Conservation (phyloP, 2,888 invertebrate genomes). For the Epistrophe eligans region DNA sequence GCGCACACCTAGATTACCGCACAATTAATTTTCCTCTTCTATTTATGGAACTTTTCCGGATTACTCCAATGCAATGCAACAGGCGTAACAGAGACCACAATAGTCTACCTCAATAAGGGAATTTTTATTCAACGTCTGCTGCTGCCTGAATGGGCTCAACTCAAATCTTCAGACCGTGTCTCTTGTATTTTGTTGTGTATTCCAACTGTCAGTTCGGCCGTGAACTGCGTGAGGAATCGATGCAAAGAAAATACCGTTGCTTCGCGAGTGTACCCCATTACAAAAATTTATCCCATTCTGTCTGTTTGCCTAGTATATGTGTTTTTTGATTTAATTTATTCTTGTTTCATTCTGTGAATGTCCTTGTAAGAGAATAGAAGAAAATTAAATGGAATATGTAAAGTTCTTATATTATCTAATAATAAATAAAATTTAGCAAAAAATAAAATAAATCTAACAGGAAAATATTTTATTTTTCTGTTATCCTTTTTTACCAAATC, state of each 20-base stretch:
- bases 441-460: not conserved
- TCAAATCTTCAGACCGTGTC: conserved; percentile 44
- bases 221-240: conserved; percentile 77
- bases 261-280: conserved; percentile 56
- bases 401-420: conserved; percentile 2
- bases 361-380: conserved; percentile 29
- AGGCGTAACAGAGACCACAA: conserved; percentile 70
- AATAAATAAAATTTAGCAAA: not conserved
- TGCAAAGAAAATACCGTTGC: conserved; percentile 57
- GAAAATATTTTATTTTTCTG: conserved; percentile 50
- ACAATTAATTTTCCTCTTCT: conserved; percentile 4
- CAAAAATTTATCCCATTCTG: conserved; percentile 14
- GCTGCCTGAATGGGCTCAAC: conserved; percentile 16
- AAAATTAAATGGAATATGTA: not conserved
- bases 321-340: conserved; percentile 37
- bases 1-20: conserved; percentile 53
- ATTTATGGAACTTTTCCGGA: conserved; percentile 55
- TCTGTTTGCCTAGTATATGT: conserved; percentile 23
- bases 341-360: conserved; percentile 21
- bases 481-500: conserved; percentile 46
- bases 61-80: conserved; percentile 49
- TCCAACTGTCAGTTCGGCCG: conserved; percentile 70
- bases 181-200: conserved; percentile 45
- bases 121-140: conserved; percentile 17
- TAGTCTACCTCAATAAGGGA: conserved; percentile 14